phyloP scores from a whole-genome alignment of 2,113 vertebrate genomes.

The Ramphastos sulfuratus region DNA sequence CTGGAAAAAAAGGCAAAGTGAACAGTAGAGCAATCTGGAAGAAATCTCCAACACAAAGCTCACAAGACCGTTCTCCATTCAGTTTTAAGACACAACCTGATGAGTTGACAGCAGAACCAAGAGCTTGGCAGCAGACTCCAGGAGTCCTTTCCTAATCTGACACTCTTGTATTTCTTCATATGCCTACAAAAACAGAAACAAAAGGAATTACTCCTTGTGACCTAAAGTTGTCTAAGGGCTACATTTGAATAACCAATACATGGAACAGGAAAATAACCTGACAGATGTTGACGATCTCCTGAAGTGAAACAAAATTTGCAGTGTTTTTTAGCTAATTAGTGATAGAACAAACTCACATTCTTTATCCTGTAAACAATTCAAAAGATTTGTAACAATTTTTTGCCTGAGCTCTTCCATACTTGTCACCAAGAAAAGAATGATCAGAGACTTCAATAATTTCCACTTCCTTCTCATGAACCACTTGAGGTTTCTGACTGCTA shows the following conservation, averaged over 20 bases:
- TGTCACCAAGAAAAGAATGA: slow-evolving; percentile 18
- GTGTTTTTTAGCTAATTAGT: neutral
- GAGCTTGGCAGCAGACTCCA: neutral
- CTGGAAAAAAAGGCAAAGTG: neutral
- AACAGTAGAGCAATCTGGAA: neutral
- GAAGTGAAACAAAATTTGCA: neutral
- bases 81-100: neutral
- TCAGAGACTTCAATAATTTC: slow-evolving; percentile 14
- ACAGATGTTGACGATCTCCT: neutral
- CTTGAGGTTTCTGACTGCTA: slow-evolving; percentile 14
- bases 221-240: neutral
- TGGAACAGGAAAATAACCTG: neutral
- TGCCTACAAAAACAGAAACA: neutral
- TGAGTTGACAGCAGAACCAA: neutral
- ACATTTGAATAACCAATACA: neutral
- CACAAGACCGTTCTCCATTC: neutral
- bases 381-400: slow-evolving; percentile 5
- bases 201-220: neutral
- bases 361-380: neutral
- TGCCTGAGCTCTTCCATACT: neutral
- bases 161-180: neutral
- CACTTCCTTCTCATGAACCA: slow-evolving; percentile 11
- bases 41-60: neutral
- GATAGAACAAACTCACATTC: neutral
- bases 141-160: neutral